A percentile compares a stretch with the other conserved stretches of the same genome.
Conservation (phyloP, 2,113 vertebrate species). For the Daubentonia madagascariensis region DNA sequence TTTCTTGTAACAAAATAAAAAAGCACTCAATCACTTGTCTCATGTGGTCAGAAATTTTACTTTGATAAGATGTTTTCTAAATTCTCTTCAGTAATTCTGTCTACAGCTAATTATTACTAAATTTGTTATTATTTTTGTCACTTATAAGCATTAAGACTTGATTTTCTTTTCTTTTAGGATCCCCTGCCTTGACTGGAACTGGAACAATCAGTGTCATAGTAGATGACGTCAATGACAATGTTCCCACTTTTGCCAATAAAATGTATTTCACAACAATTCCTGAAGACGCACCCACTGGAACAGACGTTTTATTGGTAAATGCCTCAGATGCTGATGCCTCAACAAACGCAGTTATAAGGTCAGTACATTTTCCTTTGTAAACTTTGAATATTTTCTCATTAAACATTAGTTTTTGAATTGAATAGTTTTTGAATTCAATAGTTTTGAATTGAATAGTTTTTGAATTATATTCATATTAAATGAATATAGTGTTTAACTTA, state of each 20-base stretch:
- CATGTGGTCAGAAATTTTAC: background rate
- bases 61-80: background rate
- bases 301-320: constrained; percentile 94
- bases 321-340: constrained; percentile 93
- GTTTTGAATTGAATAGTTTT: no score
- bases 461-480: no score
- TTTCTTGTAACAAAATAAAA: background rate
- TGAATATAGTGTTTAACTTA: background rate
- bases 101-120: background rate
- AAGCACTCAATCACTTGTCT: background rate
- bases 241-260: constrained; percentile 89
- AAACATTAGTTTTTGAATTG: background rate
- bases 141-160: background rate
- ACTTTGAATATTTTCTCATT: background rate
- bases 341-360: constrained; percentile 95
- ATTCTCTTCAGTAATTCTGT: background rate
- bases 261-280: constrained; percentile 89
- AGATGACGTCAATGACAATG: constrained; percentile 95
- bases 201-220: constrained; percentile 92
- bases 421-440: no score
- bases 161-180: constrained; percentile 82
- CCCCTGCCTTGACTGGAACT: constrained; percentile 93
- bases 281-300: constrained; percentile 94
- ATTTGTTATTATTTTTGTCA: background rate
- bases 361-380: background rate